These are phyloP conservation scores for Orussus abietinus DNA, from an alignment of 1,140 invertebrate genomes.

Conservation along the genomic window DNA sequence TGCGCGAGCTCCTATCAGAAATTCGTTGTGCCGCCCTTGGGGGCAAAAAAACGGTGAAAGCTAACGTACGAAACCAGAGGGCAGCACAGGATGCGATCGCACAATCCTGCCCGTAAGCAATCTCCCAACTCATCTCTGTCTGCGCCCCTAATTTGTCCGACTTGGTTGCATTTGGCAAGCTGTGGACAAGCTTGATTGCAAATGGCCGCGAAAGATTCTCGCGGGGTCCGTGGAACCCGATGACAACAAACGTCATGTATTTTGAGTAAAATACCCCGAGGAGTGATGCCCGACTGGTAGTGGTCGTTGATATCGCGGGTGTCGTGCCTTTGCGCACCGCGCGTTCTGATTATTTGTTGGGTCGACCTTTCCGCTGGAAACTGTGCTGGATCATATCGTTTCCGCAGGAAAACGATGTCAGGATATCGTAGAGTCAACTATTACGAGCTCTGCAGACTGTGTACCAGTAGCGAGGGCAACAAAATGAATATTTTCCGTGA, in stretches of 20 bases:
- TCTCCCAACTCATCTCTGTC: too few relatives aligned
- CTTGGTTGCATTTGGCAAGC: too few relatives aligned
- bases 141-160: too few relatives aligned
- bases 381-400: conserved; percentile 14
- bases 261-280: conserved; percentile 10
- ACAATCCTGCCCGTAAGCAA: too few relatives aligned
- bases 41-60: too few relatives aligned
- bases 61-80: too few relatives aligned
- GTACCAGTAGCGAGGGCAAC: conserved; percentile 62
- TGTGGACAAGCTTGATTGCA: too few relatives aligned
- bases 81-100: too few relatives aligned
- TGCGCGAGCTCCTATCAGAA: too few relatives aligned
- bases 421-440: conserved; percentile 66
- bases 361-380: conserved; percentile 2
- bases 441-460: conserved; percentile 67
- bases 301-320: conserved; percentile 17
- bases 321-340: conserved; percentile 10
- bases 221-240: conserved; percentile 13
- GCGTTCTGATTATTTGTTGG: conserved; percentile 9
- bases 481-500: conserved; percentile 66
- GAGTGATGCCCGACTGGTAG: conserved; percentile 15
- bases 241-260: conserved; percentile 29
- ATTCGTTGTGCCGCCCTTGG: too few relatives aligned
- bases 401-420: conserved; percentile 54
- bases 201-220: conserved; percentile 25